Evolutionary conservation across 2,113 vertebrate genomes (phyloP).

Genomic region (Dipodomys stephensi): DNA sequence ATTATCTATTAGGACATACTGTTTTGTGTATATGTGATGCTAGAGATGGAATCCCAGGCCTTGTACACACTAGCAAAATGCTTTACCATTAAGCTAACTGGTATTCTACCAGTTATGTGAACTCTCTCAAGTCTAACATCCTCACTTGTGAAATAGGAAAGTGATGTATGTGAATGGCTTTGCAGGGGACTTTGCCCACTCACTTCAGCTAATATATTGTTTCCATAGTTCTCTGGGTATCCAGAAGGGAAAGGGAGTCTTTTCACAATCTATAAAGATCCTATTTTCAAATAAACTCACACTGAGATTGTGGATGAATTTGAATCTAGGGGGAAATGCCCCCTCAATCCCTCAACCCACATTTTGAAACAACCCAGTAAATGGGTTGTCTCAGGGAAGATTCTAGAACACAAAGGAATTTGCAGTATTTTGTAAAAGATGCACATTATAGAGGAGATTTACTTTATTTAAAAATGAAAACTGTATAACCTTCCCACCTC

Average conservation of each 20-base stretch:
- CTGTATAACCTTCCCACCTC: background rate
- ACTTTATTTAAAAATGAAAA: background rate
- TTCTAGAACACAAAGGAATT: background rate
- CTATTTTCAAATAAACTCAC: background rate
- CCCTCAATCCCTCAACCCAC: background rate
- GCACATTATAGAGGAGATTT: background rate
- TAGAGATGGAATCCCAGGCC: background rate
- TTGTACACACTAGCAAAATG: too few species aligned
- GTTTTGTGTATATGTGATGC: background rate
- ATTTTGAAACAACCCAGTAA: background rate
- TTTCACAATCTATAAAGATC: background rate
- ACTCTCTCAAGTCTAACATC: too few species aligned
- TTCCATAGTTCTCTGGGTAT: background rate
- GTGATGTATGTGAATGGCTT: background rate
- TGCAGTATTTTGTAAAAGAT: conserved; percentile 10
- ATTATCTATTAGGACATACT: background rate
- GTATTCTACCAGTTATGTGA: too few species aligned
- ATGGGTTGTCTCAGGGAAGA: background rate
- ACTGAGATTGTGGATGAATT: background rate
- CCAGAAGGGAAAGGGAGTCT: background rate
- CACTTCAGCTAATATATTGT: background rate
- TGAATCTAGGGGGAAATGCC: background rate
- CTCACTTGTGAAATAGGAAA: background rate
- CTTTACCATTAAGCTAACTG: background rate
- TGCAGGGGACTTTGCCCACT: background rate